These are phyloP conservation scores for Scaptomyza tumidula DNA, from an alignment of 2,888 invertebrate genomes.

Conservation along the genomic window DNA sequence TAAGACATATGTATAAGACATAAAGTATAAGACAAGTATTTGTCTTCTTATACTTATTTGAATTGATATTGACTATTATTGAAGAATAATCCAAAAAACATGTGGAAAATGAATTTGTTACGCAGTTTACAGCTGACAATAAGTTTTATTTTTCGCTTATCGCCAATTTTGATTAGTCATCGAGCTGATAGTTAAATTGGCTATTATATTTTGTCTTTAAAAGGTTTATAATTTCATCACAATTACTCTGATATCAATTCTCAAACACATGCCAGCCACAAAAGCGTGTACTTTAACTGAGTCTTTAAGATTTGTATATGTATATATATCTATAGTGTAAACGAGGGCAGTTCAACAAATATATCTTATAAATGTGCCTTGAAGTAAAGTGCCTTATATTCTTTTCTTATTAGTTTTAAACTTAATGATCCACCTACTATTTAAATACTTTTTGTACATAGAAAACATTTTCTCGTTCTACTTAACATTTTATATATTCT, in stretches of 20 bases:
- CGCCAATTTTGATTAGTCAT: constrained; percentile 27
- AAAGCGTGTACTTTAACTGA: not conserved
- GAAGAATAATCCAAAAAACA: not conserved
- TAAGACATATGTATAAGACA: too few species aligned
- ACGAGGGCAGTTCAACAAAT: not conserved
- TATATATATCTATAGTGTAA: too few species aligned
- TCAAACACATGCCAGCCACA: not conserved
- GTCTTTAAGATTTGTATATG: not conserved
- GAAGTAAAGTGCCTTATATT: too few species aligned
- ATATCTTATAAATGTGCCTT: not conserved
- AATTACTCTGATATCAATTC: constrained; percentile 4
- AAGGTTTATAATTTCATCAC: constrained; percentile 26
- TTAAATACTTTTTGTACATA: constrained; percentile 1
- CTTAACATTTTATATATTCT: constrained; percentile 22
- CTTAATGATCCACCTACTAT: not conserved
- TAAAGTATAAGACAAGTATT: too few species aligned
- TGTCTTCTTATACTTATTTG: too few species aligned
- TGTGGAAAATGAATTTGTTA: not conserved
- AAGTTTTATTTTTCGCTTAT: not conserved
- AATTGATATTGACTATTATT: not conserved
- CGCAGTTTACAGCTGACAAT: constrained; percentile 13
- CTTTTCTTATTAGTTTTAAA: not conserved
- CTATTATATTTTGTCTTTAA: not conserved
- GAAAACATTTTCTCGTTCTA: constrained; percentile 8
- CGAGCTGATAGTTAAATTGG: constrained; percentile 6